A percentile compares a stretch with the other conserved stretches of the same genome.
These are phyloP conservation scores for Rhizoglyphus robini DNA, from an alignment of 1,140 invertebrate genomes.

Conservation along the genomic window DNA sequence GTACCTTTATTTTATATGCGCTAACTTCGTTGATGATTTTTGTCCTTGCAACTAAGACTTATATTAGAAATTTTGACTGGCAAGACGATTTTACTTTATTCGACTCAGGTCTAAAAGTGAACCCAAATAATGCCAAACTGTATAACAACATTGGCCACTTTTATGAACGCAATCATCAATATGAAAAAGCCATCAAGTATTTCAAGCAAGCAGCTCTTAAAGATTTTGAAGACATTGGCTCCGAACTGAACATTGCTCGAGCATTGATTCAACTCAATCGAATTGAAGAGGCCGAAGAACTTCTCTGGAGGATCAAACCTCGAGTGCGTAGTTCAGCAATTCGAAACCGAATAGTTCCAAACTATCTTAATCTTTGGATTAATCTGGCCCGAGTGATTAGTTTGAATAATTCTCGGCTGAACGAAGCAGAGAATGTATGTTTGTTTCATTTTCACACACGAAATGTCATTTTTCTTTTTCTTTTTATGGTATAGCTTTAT, in stretches of 20 bases:
- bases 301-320: slow-evolving; percentile 54
- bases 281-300: slow-evolving; percentile 78
- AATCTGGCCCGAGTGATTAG: slow-evolving; percentile 10
- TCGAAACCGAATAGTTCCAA: slow-evolving; percentile 14
- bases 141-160: slow-evolving; percentile 97
- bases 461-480: neutral
- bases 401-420: slow-evolving; percentile 4
- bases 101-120: slow-evolving; percentile 80
- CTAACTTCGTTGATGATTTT: neutral
- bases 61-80: slow-evolving; percentile 27
- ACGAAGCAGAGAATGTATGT: slow-evolving; percentile 20
- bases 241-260: slow-evolving; percentile 89
- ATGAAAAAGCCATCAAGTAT: slow-evolving; percentile 71
- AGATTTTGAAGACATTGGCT: slow-evolving; percentile 87
- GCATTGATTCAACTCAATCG: slow-evolving; percentile 74
- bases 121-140: slow-evolving; percentile 76
- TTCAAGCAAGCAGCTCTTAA: slow-evolving; percentile 87
- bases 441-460: neutral
- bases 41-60: neutral
- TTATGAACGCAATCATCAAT: slow-evolving; percentile 68
- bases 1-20: neutral
- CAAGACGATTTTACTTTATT: slow-evolving; percentile 83
- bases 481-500: slow-evolving; percentile 14
- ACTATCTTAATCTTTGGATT: slow-evolving; percentile 19
- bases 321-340: slow-evolving; percentile 1